These are phyloP conservation scores for Xestia rhomboidea DNA, from an alignment of 2,888 invertebrate species.

Conservation along the genomic window DNA sequence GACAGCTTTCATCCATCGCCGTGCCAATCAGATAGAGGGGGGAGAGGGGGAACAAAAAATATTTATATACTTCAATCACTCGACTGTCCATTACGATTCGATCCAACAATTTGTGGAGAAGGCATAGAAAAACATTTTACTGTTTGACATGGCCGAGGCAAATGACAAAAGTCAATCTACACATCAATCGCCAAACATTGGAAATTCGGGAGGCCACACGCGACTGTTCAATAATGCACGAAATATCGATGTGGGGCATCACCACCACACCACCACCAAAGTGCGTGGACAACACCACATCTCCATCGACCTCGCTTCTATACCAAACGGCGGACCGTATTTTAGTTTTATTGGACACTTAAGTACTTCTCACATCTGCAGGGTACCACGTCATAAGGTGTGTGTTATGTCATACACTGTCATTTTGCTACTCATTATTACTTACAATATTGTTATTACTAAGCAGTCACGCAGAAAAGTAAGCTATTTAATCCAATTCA, in stretches of 20 bases:
- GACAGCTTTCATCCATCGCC: conserved; percentile 85
- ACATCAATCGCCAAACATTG: conserved; percentile 91
- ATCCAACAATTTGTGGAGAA: conserved; percentile 86
- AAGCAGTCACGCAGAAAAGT: neutral
- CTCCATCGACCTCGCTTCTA: conserved; percentile 74
- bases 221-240: conserved; percentile 90
- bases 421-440: neutral
- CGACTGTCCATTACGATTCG: conserved; percentile 85
- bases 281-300: conserved; percentile 79
- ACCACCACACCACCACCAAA: conserved; percentile 70
- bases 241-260: conserved; percentile 90
- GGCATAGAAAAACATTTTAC: conserved; percentile 88
- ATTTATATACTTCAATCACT: conserved; percentile 84
- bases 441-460: neutral
- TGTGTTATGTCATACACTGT: neutral
- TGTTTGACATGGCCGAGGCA: conserved; percentile 89
- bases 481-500: neutral
- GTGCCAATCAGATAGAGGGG: conserved; percentile 84
- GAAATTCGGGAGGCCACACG: conserved; percentile 90
- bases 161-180: conserved; percentile 91
- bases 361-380: conserved; percentile 25
- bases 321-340: conserved; percentile 68
- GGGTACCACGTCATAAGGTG: neutral
- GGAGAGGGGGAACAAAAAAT: conserved; percentile 70
- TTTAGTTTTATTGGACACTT: conserved; percentile 49